phyloP scores from a whole-genome alignment of 2,888 invertebrate genomes.

The Erebia epiphron region DNA sequence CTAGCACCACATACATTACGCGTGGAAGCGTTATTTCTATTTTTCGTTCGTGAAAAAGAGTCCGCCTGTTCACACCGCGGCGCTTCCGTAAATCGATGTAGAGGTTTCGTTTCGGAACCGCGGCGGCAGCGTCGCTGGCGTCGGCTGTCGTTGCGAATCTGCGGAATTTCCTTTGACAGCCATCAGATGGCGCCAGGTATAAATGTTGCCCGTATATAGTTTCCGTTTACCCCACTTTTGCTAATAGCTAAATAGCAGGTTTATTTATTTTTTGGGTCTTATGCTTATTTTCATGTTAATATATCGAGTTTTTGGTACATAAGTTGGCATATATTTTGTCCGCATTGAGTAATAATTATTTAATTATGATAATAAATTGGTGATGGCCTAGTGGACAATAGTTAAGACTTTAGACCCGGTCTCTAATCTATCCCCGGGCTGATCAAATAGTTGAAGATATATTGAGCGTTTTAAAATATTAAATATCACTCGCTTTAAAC shows the following conservation, averaged over 20 bases:
- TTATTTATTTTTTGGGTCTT: not conserved
- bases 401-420: no score
- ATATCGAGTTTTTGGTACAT: no score
- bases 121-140: conserved; percentile 51
- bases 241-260: not conserved
- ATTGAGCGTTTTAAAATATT: no score
- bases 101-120: conserved; percentile 67
- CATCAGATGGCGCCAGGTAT: conserved; percentile 58
- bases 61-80: conserved; percentile 68
- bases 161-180: conserved; percentile 31
- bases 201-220: conserved; percentile 47
- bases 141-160: conserved; percentile 35
- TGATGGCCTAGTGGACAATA: no score
- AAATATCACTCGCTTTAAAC: no score
- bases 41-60: conserved; percentile 70
- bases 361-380: no score
- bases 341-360: no score
- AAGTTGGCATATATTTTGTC: no score
- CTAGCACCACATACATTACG: conserved; percentile 78
- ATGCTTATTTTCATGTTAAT: no score
- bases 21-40: conserved; percentile 63
- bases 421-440: no score
- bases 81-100: conserved; percentile 76
- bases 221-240: not conserved
- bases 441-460: no score